Conservation (phyloP, 2,113 vertebrate species). For the Xyliphius kryptos region DNA sequence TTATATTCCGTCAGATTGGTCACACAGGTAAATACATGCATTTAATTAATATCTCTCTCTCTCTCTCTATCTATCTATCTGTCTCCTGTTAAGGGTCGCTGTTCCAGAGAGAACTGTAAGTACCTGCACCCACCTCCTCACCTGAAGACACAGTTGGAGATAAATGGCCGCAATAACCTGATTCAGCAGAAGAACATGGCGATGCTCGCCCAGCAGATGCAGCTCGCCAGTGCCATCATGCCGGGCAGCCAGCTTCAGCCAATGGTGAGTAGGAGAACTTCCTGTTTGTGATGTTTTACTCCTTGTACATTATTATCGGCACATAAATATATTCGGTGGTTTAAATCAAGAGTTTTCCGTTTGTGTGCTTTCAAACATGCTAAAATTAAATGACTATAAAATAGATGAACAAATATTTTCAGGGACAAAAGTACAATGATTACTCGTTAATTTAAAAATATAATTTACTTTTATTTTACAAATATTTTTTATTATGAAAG, state of each 20-base stretch:
- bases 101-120: slow-evolving; percentile 97
- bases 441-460: no score
- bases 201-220: slow-evolving; percentile 98
- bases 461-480: no score
- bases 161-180: slow-evolving; percentile 97
- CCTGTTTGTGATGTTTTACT: neutral
- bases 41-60: no score
- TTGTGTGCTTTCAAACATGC: no score
- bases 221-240: slow-evolving; percentile 96
- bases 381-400: no score
- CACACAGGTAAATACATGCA: slow-evolving; percentile 45
- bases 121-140: slow-evolving; percentile 95
- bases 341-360: no score
- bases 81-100: slow-evolving; percentile 86
- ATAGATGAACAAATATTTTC: no score
- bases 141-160: slow-evolving; percentile 97
- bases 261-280: slow-evolving; percentile 47
- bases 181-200: slow-evolving; percentile 99
- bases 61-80: no score
- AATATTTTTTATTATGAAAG: no score
- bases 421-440: no score
- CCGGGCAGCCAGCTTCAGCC: slow-evolving; percentile 80
- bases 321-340: no score
- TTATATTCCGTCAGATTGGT: no score
- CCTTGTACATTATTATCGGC: neutral